These are phyloP conservation scores for Agrochola litura DNA, from an alignment of 2,888 invertebrate genomes.

Conservation along the genomic window DNA sequence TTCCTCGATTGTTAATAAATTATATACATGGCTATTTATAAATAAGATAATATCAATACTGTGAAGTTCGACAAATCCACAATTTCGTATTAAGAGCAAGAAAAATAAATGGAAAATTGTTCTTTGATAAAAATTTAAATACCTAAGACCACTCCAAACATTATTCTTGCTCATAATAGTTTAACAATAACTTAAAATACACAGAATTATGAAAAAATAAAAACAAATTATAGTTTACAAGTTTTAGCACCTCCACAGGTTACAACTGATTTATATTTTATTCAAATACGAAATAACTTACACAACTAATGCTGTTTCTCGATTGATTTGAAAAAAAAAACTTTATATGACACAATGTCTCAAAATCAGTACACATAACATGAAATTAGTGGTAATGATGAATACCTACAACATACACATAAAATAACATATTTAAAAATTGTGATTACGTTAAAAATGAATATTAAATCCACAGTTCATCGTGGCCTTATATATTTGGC, in stretches of 20 bases:
- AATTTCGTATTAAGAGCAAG: constrained; percentile 71
- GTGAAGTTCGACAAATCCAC: constrained; percentile 86
- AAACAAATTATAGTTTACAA: constrained; percentile 77
- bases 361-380: constrained; percentile 80
- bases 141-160: constrained; percentile 53
- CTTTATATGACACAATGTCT: constrained; percentile 78
- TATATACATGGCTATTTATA: constrained; percentile 90
- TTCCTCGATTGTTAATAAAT: constrained; percentile 90
- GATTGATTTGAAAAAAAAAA: constrained; percentile 72
- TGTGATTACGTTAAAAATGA: constrained; percentile 83
- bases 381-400: constrained; percentile 61
- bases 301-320: constrained; percentile 76
- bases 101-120: constrained; percentile 64
- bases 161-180: constrained; percentile 71
- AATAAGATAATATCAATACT: constrained; percentile 90
- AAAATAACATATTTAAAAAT: constrained; percentile 74
- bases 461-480: constrained; percentile 75
- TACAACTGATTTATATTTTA: constrained; percentile 76
- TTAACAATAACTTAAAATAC: constrained; percentile 77
- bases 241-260: constrained; percentile 88
- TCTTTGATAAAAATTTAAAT: constrained; percentile 60
- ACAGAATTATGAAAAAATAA: constrained; percentile 74
- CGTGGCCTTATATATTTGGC: constrained; percentile 86
- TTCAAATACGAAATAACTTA: constrained; percentile 75
- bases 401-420: constrained; percentile 72